Conservation (phyloP, 1,140 invertebrate species). For the Drosophila triauraria region DNA sequence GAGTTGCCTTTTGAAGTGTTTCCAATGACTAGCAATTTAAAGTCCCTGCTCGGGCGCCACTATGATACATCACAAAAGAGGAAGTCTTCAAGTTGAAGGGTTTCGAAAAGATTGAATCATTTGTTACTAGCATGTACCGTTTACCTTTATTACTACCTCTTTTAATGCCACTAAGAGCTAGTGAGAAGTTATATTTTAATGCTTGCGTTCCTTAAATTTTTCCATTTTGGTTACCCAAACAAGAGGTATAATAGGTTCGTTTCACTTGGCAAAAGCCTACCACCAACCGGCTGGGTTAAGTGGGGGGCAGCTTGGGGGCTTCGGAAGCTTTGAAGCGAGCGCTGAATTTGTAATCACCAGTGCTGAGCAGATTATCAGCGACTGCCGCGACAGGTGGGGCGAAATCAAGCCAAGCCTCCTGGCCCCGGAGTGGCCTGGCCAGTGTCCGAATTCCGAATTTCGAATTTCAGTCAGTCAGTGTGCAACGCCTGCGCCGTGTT, state of each 20-base stretch:
- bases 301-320: neutral
- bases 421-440: constrained; percentile 11
- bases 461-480: constrained; percentile 43
- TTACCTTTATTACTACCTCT: no score
- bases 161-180: no score
- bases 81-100: no score
- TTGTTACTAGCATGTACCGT: no score
- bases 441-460: constrained; percentile 33
- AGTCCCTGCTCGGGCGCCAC: neutral
- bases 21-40: no score
- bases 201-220: neutral
- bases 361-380: constrained; percentile 41
- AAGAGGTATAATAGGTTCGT: neutral
- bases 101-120: no score
- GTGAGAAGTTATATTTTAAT: neutral
- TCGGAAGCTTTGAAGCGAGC: constrained; percentile 16
- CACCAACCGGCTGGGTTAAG: neutral
- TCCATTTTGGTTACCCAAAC: neutral
- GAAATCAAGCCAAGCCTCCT: constrained; percentile 23
- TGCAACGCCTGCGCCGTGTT: constrained; percentile 51
- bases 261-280: neutral
- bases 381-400: constrained; percentile 23
- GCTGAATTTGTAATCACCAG: constrained; percentile 34
- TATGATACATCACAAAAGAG: no score
- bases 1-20: no score